Evolutionary conservation across 2,888 invertebrate species (phyloP).

Genomic region (Ophion ventricosus): DNA sequence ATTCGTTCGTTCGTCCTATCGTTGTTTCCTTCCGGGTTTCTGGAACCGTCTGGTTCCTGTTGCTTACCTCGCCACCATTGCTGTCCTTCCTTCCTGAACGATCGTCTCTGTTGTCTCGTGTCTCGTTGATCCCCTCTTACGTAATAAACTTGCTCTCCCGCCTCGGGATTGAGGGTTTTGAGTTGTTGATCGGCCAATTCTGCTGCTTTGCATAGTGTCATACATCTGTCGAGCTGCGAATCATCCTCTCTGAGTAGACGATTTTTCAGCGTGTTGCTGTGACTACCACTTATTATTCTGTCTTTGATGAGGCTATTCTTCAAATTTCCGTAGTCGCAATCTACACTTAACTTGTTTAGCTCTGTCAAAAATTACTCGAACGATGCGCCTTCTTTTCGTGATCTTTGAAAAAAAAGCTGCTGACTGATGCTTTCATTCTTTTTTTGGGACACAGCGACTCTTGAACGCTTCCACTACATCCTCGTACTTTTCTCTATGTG

Average conservation of each 20-base stretch:
- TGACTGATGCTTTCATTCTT: slow-evolving; percentile 11
- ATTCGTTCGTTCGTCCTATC: background rate
- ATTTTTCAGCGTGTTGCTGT: slow-evolving; percentile 66
- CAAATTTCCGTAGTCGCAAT: slow-evolving; percentile 57
- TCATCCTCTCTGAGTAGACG: slow-evolving; percentile 67
- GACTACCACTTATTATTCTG: slow-evolving; percentile 68
- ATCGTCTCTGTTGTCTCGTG: background rate
- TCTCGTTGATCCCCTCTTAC: background rate
- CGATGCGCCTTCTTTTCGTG: slow-evolving; percentile 60
- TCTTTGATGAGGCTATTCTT: slow-evolving; percentile 70
- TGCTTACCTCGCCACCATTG: background rate
- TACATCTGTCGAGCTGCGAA: slow-evolving; percentile 61
- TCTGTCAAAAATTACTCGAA: slow-evolving; percentile 69
- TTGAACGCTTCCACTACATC: slow-evolving; percentile 60
- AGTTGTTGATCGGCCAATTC: slow-evolving; percentile 54
- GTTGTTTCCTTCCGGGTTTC: slow-evolving; percentile 23
- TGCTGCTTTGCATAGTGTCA: slow-evolving; percentile 66
- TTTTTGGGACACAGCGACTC: slow-evolving; percentile 59
- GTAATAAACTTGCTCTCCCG: background rate
- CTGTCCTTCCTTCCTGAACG: background rate
- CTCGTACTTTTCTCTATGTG: slow-evolving; percentile 1
- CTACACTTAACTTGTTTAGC: slow-evolving; percentile 65
- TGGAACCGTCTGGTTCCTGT: background rate
- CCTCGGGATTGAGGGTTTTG: background rate
- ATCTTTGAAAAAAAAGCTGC: slow-evolving; percentile 68